These are phyloP conservation scores for Corbicula japonica DNA, from an alignment of 2,888 invertebrate genomes.

Conservation along the genomic window DNA sequence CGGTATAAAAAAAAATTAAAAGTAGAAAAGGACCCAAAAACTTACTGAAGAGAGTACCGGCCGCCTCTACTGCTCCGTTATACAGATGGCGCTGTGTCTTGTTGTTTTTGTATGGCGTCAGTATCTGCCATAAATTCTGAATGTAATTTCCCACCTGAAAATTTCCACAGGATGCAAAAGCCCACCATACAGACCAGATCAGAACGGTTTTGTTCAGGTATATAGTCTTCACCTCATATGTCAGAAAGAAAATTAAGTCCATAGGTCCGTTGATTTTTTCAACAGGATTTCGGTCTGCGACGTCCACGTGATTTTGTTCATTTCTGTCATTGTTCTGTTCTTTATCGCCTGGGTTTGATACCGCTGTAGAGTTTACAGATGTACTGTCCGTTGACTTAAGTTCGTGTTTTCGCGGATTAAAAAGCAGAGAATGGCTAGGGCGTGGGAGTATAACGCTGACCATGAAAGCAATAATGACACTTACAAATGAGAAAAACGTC, in stretches of 20 bases:
- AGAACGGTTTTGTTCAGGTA: conserved; percentile 87
- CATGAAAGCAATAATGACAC: conserved; percentile 91
- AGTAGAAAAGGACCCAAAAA: too few species aligned
- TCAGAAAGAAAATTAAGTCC: background rate
- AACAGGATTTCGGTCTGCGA: too few species aligned
- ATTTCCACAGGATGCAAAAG: conserved; percentile 91
- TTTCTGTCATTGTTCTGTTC: too few species aligned
- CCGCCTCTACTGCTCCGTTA: conserved; percentile 95
- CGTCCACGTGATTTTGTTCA: too few species aligned
- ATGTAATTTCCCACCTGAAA: conserved; percentile 92
- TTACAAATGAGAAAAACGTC: conserved; percentile 93
- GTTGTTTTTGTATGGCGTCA: conserved; percentile 69
- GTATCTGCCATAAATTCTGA: conserved; percentile 93
- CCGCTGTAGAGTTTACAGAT: too few species aligned
- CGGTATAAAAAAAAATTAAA: too few species aligned
- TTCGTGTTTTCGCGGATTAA: conserved; percentile 6
- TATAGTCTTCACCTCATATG: conserved; percentile 13
- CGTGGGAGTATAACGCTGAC: conserved; percentile 92
- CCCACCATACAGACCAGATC: conserved; percentile 94
- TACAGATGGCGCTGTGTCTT: conserved; percentile 86
- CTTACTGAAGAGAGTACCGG: conserved; percentile 91
- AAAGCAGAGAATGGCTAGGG: conserved; percentile 44
- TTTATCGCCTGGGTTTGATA: too few species aligned
- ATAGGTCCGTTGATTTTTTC: background rate
- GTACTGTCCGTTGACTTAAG: too few species aligned